A percentile compares a stretch with the other conserved stretches of the same genome.
phyloP scores from a whole-genome alignment of 1,140 invertebrate genomes.

The honey bee (Apis mellifera) region DNA sequence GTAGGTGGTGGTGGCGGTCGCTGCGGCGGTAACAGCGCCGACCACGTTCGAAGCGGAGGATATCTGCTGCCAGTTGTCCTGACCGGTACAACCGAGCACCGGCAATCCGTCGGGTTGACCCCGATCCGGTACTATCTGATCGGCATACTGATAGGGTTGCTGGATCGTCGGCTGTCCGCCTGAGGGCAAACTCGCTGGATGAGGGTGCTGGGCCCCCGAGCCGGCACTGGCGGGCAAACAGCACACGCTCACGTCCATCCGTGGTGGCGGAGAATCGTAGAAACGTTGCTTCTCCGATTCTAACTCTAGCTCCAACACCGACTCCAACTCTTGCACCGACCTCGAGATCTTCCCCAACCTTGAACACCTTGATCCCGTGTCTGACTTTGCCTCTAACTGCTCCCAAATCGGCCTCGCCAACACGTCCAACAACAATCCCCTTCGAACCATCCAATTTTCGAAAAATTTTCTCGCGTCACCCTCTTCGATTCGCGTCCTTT shows the following conservation, averaged over 20 bases:
- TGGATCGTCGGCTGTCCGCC: constrained; percentile 71
- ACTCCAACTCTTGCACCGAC: constrained; percentile 54
- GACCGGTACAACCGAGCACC: constrained; percentile 69
- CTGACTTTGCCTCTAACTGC: constrained; percentile 58
- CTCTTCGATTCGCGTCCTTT: not conserved
- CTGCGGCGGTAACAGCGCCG: constrained; percentile 63
- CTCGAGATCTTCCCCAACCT: constrained; percentile 65
- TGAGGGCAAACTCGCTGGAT: constrained; percentile 69
- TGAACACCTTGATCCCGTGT: constrained; percentile 50
- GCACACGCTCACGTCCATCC: constrained; percentile 81
- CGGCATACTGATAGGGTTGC: constrained; percentile 75
- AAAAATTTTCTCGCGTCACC: not conserved
- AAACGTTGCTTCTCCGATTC: constrained; percentile 73
- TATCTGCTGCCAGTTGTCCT: constrained; percentile 76
- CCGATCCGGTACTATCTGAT: constrained; percentile 80
- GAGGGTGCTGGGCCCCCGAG: constrained; percentile 75
- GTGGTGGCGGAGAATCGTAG: constrained; percentile 78
- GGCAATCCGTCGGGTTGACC: constrained; percentile 75
- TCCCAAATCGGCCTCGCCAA: constrained; percentile 73
- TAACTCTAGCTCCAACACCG: constrained; percentile 58
- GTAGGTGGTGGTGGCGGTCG: constrained; percentile 74
- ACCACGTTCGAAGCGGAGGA: constrained; percentile 63
- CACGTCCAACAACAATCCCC: constrained; percentile 63
- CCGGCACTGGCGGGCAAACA: constrained; percentile 75
- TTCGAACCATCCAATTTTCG: constrained; percentile 76